Evolutionary conservation across 2,797 vertebrate species (phyloP).

Genomic region (Hydrophis major): DNA sequence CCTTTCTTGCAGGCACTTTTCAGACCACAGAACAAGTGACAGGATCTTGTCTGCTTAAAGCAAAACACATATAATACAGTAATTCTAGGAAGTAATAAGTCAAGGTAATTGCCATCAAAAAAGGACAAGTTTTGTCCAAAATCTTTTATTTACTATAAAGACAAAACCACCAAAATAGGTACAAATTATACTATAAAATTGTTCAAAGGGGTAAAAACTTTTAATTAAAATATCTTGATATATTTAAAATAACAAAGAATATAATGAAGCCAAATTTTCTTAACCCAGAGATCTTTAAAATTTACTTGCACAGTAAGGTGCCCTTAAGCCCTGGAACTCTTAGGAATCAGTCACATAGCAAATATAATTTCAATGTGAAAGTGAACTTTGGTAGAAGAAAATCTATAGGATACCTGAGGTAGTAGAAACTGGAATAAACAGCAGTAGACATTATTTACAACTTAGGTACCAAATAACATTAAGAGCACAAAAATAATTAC

Average conservation of each 20-base stretch:
- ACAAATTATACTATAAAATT: conserved; percentile 90
- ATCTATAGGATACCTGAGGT: conserved; percentile 93
- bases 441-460: conserved; percentile 87
- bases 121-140: conserved; percentile 74
- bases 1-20: not conserved
- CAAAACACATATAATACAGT: not conserved
- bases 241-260: conserved; percentile 88
- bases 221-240: conserved; percentile 89
- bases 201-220: conserved; percentile 88
- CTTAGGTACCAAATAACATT: conserved; percentile 88
- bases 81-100: conserved; percentile 25
- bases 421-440: conserved; percentile 92
- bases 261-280: conserved; percentile 86
- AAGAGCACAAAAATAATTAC: conserved; percentile 85
- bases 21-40: not conserved
- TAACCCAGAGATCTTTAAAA: conserved; percentile 85
- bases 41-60: not conserved
- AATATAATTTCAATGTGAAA: conserved; percentile 85
- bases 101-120: conserved; percentile 13
- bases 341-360: conserved; percentile 85
- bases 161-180: conserved; percentile 87
- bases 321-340: conserved; percentile 90
- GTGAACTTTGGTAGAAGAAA: conserved; percentile 93
- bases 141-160: conserved; percentile 91
- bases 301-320: conserved; percentile 89